Evolutionary conservation across 2,888 invertebrate genomes (phyloP), one percentile per base, ranked within the genome.

Genomic region (Agelastica alni): DNA sequence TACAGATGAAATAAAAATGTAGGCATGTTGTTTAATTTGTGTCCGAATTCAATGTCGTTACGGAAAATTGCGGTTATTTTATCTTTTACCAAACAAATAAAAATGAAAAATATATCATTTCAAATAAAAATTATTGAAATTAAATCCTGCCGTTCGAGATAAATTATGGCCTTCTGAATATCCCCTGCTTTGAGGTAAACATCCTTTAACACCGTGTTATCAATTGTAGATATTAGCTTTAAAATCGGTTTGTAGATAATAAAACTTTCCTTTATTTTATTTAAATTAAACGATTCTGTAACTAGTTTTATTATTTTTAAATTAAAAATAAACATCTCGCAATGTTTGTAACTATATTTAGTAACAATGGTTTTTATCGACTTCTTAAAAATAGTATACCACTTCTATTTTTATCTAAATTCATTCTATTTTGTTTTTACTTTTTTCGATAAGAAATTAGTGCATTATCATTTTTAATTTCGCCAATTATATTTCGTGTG

Each of bases 341-440:
- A 64, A 62, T 69, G 64, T 67, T 68, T 69, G 67, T 63, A 62
- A 68, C 68, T 71, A 71, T 68, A 69, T 70, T 69, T 70, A 71
- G 70, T 62, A 61, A 65, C 68, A 69, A 68, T 65, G 63, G 57
- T 68, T 66, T 60, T 70, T 71, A 70, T 70, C 71, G 69, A 69
- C 64, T 65, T 69, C 66, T 69, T 71, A 70, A 71, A 71, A 70
- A 70, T 70, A 70, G 69, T 69, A 65, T 61, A 59, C 59, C 49
- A 47, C 58, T 58, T 65, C 65, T 69, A 69, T 70, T 70, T 69
- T 58, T 58, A 58, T 45, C 57, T 18, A 22, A 57, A 58, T 43
- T 58, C 42, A 58, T 58, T 53, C 51, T 46, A 41, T 56, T 26
- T 47, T 41, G 47, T 51, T 20, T 57, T 51, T 46, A 36, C 46